phyloP scores from a whole-genome alignment of 2,113 vertebrate species.

The Motacilla alba region DNA sequence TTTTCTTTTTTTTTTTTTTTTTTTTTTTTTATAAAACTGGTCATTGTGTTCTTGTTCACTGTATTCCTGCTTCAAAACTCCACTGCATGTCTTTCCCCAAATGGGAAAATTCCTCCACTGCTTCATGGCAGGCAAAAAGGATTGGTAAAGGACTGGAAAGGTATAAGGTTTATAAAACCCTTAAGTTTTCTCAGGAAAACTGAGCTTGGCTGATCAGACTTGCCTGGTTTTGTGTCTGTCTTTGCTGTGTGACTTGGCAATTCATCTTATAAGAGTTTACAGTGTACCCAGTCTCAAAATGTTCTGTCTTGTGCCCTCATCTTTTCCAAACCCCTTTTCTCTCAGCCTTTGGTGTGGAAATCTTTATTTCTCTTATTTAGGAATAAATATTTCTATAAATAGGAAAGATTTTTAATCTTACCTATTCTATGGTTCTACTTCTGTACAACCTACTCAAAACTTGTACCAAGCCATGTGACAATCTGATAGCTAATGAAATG shows the following conservation, averaged over 20 bases:
- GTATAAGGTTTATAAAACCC: neutral
- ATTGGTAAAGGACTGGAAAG: neutral
- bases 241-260: neutral
- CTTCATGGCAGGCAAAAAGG: neutral
- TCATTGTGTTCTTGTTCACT: neutral
- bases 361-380: too few relatives aligned
- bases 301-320: neutral
- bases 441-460: neutral
- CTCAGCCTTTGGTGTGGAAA: neutral
- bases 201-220: neutral
- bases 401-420: neutral
- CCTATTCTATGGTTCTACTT: neutral
- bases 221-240: neutral
- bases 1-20: neutral
- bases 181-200: neutral
- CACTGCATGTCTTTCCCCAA: neutral
- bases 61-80: neutral
- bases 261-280: neutral
- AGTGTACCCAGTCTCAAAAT: fast-evolving
- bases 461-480: neutral
- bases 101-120: neutral
- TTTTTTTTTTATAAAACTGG: neutral
- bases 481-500: neutral
- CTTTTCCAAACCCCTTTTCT: neutral
- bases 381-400: too few relatives aligned